phyloP scores from a whole-genome alignment of 2,113 vertebrate genomes.

The Pontoporia blainvillei region DNA sequence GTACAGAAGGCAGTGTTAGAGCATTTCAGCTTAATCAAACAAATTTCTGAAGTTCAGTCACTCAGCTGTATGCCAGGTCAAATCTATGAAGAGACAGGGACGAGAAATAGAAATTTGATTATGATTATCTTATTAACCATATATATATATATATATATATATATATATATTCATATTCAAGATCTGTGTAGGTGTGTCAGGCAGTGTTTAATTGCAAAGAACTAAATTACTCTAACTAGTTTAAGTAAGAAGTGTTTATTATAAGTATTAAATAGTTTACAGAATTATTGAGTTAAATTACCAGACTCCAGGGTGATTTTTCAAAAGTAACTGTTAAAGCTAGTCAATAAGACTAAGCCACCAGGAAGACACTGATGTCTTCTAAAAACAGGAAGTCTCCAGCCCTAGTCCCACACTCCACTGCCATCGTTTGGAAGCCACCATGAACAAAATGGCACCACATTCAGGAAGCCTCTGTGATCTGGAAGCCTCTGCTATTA shows the following conservation, averaged over 20 bases:
- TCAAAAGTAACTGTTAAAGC: background rate
- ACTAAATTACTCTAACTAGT: background rate
- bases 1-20: background rate
- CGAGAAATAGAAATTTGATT: background rate
- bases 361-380: background rate
- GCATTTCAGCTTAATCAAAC: background rate
- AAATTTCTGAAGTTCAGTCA: background rate
- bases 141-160: background rate
- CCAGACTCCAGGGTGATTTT: background rate
- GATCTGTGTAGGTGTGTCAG: background rate
- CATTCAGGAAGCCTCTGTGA: background rate
- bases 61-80: background rate
- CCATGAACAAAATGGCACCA: background rate
- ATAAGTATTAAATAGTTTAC: background rate
- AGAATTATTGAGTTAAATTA: background rate
- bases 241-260: background rate
- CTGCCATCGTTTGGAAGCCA: background rate
- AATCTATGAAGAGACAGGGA: background rate
- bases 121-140: background rate
- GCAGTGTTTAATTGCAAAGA: background rate
- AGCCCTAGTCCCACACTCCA: background rate
- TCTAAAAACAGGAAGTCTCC: background rate
- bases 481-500: background rate
- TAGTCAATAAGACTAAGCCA: background rate
- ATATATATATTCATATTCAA: background rate